Percentiles rank a stretch among this genome's conserved stretches.
Evolutionary conservation across 2,113 vertebrate genomes (phyloP).

Genomic region (Anguilla rostrata): DNA sequence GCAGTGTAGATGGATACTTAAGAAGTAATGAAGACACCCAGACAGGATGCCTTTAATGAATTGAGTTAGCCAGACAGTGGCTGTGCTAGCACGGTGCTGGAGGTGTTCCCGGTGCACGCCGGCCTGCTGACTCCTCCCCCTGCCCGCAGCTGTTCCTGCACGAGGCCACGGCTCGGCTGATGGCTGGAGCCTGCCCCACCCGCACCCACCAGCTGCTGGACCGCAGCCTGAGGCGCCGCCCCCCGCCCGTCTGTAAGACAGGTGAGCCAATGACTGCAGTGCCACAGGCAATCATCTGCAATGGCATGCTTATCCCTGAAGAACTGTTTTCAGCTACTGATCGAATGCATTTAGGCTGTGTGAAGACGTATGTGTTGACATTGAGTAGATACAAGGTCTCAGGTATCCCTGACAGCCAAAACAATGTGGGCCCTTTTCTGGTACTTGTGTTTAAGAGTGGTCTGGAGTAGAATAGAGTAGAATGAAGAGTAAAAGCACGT

Average conservation of each 20-base stretch:
- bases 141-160: constrained; percentile 89
- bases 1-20: background rate
- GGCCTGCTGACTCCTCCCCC: constrained; percentile 10
- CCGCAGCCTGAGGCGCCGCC: constrained; percentile 84
- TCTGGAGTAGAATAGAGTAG: too few species aligned
- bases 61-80: background rate
- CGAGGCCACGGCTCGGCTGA: constrained; percentile 90
- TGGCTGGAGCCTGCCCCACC: constrained; percentile 92
- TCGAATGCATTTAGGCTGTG: background rate
- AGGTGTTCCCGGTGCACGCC: background rate
- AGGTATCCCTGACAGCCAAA: too few species aligned
- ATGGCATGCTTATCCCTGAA: too few species aligned
- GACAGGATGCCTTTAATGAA: background rate
- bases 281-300: background rate
- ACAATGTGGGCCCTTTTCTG: too few species aligned
- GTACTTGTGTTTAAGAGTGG: too few species aligned
- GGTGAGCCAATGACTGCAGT: constrained; percentile 55
- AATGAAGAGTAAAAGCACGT: too few species aligned
- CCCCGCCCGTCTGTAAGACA: constrained; percentile 77
- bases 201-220: constrained; percentile 92
- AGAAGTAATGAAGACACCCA: background rate
- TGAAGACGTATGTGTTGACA: too few species aligned
- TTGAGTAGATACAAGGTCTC: too few species aligned
- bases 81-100: background rate
- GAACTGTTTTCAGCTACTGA: too few species aligned